Evolutionary conservation across 2,113 vertebrate species (phyloP).

Genomic region (Riparia riparia): DNA sequence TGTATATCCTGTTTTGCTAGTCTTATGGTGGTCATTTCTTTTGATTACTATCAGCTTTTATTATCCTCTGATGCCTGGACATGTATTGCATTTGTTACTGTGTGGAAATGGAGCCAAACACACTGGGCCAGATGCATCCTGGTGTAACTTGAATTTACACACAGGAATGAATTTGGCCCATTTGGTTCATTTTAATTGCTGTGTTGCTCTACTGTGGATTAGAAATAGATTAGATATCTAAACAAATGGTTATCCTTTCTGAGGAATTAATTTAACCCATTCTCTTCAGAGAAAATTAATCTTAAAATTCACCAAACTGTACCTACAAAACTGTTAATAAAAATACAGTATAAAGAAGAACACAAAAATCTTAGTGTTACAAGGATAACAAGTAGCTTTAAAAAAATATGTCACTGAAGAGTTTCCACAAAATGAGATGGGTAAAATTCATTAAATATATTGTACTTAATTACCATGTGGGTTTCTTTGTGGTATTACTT

Average conservation of each 20-base stretch:
- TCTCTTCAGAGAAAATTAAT: not conserved
- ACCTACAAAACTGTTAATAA: not conserved
- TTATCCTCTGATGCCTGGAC: constrained; percentile 60
- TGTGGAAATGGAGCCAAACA: constrained; percentile 8
- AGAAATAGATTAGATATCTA: not conserved
- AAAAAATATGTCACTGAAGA: not conserved
- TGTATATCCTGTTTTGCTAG: constrained; percentile 60
- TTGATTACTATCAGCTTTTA: constrained; percentile 70
- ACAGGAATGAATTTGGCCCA: not conserved
- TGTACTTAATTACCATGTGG: not conserved
- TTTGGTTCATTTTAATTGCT: constrained; percentile 8
- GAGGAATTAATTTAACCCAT: not conserved
- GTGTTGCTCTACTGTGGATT: not conserved
- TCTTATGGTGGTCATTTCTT: constrained; percentile 67
- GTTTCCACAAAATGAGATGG: not conserved
- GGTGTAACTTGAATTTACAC: constrained; percentile 22
- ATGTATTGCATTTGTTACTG: constrained; percentile 55
- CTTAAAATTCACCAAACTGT: not conserved
- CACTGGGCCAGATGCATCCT: not conserved
- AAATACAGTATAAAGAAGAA: not conserved
- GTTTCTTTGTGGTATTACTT: not conserved
- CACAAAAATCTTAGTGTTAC: not conserved
- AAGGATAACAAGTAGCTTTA: not conserved
- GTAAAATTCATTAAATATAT: not conserved
- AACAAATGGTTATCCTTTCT: not conserved